A percentile compares a stretch with the other conserved stretches of the same genome.
phyloP scores from a whole-genome alignment of 2,113 vertebrate species.

The Tympanuchus pallidicinctus region DNA sequence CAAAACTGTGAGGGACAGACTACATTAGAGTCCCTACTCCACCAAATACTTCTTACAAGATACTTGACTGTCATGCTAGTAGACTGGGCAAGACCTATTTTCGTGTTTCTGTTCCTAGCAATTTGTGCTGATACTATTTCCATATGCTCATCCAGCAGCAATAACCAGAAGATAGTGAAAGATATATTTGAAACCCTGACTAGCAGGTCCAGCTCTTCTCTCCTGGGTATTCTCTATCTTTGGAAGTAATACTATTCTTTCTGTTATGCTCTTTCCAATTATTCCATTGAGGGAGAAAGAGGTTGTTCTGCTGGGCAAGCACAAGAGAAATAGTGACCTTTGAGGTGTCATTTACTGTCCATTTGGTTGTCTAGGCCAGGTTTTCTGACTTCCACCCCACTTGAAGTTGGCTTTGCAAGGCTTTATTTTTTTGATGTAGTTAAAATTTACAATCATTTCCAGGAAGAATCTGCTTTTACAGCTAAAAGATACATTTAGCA shows the following conservation, averaged over 20 bases:
- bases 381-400: background rate
- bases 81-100: background rate
- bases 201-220: background rate
- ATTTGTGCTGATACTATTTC: background rate
- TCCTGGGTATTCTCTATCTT: accelerated
- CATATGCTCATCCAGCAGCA: background rate
- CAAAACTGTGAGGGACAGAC: background rate
- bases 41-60: background rate
- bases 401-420: background rate
- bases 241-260: background rate
- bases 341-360: background rate
- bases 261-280: background rate
- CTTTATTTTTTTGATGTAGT: background rate
- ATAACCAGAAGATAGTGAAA: background rate
- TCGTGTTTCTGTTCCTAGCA: background rate
- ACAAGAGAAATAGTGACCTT: background rate
- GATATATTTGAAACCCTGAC: background rate
- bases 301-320: background rate
- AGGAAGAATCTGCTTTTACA: background rate
- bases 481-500: background rate
- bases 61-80: background rate
- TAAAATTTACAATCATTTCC: background rate
- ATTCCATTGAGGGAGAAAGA: background rate
- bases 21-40: background rate
- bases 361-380: background rate